Evolutionary conservation across 2,888 invertebrate species (phyloP).

Genomic region (Aspidiotus rigidus): DNA sequence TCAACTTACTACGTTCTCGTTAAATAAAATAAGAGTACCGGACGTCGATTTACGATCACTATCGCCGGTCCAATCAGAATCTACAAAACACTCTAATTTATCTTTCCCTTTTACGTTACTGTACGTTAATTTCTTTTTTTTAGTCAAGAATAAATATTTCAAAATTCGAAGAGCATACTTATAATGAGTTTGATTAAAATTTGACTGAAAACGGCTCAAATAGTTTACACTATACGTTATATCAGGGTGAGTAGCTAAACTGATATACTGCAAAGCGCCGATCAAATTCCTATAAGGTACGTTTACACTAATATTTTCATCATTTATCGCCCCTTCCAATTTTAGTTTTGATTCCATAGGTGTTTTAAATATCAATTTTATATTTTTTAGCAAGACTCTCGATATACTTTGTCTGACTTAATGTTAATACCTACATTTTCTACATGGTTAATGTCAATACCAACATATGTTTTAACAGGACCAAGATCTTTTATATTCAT

Average conservation of each 20-base stretch:
- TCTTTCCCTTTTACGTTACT: no score
- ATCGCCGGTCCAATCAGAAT: no score
- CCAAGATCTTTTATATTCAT: slow-evolving; percentile 20
- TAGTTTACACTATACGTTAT: slow-evolving; percentile 1
- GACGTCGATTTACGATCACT: no score
- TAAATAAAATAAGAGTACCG: no score
- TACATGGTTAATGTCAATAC: slow-evolving; percentile 7
- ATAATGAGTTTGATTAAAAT: neutral
- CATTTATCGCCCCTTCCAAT: neutral
- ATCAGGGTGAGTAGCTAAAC: slow-evolving; percentile 1
- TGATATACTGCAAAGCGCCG: slow-evolving; percentile 8
- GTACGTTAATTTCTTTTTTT: no score
- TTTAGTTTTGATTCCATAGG: slow-evolving; percentile 2
- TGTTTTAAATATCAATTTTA: neutral
- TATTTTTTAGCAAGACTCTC: slow-evolving; percentile 6
- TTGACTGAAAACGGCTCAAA: slow-evolving; percentile 6
- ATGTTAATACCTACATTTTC: neutral
- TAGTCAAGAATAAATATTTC: no score
- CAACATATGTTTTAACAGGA: neutral
- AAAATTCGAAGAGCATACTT: no score
- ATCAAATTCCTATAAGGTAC: slow-evolving; percentile 12
- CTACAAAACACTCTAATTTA: no score
- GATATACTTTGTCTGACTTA: slow-evolving; percentile 8
- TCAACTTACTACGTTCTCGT: no score
- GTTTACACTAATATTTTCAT: neutral